Conservation (phyloP, 2,797 vertebrate genomes). For the Rhinophrynus dorsalis region DNA sequence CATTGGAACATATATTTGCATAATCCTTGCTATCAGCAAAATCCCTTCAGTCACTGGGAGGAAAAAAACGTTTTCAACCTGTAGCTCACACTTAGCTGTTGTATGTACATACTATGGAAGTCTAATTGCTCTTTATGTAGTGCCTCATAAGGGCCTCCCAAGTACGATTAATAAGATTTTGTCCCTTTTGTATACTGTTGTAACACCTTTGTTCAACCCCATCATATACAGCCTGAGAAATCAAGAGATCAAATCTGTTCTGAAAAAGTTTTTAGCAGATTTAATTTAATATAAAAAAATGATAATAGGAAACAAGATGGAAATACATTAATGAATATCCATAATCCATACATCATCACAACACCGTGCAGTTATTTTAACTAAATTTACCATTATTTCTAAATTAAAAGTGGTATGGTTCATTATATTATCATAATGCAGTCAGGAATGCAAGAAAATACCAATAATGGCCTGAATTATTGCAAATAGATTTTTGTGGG, state of each 20-base stretch:
- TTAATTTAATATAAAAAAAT: no score
- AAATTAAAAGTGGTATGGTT: no score
- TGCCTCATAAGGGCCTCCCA: neutral
- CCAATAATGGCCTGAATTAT: no score
- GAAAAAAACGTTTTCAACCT: slow-evolving; percentile 5
- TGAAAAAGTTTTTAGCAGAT: neutral
- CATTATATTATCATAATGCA: no score
- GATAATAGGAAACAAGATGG: no score
- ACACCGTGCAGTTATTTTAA: no score
- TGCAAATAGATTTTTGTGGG: no score
- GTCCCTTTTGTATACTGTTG: slow-evolving; percentile 14
- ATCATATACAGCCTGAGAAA: slow-evolving; percentile 21
- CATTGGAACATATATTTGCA: slow-evolving; percentile 1
- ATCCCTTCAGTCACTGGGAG: neutral
- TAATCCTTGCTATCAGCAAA: neutral
- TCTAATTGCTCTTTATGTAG: neutral
- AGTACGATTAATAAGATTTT: neutral
- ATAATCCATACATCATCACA: no score
- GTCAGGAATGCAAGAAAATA: no score
- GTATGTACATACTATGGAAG: slow-evolving; percentile 18
- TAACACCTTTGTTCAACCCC: slow-evolving; percentile 10
- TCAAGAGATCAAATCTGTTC: neutral
- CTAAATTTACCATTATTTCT: no score
- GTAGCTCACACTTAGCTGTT: slow-evolving; percentile 4
- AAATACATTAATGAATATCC: no score